Base-by-base conservation (phyloP, 2,113 vertebrate species). In the Lontra canadensis region DNA sequence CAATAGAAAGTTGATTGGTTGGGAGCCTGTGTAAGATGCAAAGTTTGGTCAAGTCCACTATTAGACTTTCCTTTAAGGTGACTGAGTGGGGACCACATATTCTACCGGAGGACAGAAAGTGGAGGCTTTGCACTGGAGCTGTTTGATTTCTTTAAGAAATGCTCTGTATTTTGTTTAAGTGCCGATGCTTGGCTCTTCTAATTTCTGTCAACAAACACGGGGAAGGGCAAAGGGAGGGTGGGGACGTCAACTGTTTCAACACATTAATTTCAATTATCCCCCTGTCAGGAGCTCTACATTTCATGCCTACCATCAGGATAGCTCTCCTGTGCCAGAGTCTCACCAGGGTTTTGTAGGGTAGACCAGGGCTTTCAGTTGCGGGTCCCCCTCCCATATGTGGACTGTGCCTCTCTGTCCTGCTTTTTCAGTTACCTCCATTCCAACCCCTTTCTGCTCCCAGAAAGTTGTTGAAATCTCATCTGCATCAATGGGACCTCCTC, bases 1-100 rank as follows among this genome's bases (percentile, higher is more conserved):
- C 61, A 90, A 49, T 59, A 90, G 57, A 95, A 95, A 18, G 10
- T 63, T 84, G 31, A 86, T 92, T 71, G 47, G 74, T 90, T 96
- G 94, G 67, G 52, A 80, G 12, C 23, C n/a, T 83, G 18, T 80
- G n/a, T 71, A 94, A 91, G 73, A 25, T 25, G 21, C n/a, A 80
- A 17, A 74, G 44, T 14, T 23, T 93, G 95, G 47, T 83, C n/a
- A 95, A 78, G 17, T 85, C 31, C 12, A 63, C 49, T 73, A n/a
- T 73, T 94, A 94, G 26, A 39, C 26, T 84, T 95, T 74, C 26
- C 47, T 88, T 61, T 67, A 67, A 67, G 17, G 44, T 88, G 61
- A 79, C 79, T 92, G 42, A 4, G 17, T 39, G 12, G 36, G 36
- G n/a, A 52, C 29, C 31, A 0, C 14, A 47, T 39, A 67, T 21